phyloP scores from a whole-genome alignment of 2,797 vertebrate species.

The Sebastes hubbsi region DNA sequence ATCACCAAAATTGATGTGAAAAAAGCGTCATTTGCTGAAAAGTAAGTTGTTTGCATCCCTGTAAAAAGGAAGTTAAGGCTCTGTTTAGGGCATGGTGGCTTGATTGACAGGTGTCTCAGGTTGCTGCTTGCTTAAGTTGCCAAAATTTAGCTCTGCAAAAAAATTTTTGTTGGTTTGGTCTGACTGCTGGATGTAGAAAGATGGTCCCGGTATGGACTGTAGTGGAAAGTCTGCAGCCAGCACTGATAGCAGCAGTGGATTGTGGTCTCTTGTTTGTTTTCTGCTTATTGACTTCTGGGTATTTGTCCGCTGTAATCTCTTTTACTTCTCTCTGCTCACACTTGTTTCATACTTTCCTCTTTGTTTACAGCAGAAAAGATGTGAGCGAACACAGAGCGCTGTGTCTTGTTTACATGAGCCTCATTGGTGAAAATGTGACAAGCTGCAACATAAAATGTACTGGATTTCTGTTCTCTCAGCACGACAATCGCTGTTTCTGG shows the following conservation, averaged over 20 bases:
- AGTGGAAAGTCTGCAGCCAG: background rate
- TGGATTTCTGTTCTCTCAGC: constrained; percentile 24
- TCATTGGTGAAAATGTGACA: constrained; percentile 7
- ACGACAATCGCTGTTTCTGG: background rate
- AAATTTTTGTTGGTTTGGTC: background rate
- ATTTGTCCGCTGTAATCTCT: constrained; percentile 25
- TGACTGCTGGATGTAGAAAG: background rate
- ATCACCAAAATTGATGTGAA: too few species aligned
- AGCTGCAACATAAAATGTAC: background rate
- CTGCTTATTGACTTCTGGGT: constrained; percentile 18
- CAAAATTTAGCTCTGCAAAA: background rate
- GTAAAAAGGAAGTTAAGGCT: background rate
- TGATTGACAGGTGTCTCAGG: background rate
- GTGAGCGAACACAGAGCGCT: background rate
- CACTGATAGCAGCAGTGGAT: constrained; percentile 3
- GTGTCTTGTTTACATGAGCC: background rate
- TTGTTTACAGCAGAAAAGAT: background rate
- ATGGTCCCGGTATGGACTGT: background rate
- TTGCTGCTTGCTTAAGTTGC: background rate
- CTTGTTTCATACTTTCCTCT: constrained; percentile 7
- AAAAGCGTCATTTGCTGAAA: too few species aligned
- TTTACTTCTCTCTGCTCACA: background rate
- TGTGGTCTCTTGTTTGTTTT: constrained; percentile 27
- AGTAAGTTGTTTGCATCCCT: too few species aligned
- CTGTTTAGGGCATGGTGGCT: background rate